Percentiles rank a stretch among this genome's conserved stretches.
Conservation (phyloP, 2,113 vertebrate species). For the Phoxinus phoxinus region DNA sequence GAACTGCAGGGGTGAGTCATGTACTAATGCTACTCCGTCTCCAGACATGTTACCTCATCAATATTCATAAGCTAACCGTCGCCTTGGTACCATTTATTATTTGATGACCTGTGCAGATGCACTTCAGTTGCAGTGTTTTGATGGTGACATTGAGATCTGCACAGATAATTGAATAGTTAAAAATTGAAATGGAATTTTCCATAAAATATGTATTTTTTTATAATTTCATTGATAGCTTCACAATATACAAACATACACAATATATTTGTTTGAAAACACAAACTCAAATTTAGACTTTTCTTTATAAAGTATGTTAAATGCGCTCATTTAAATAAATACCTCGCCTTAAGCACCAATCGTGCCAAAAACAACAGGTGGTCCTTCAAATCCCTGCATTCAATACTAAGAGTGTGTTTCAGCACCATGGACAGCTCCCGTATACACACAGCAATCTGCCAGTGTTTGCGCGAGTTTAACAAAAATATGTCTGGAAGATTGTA, state of each 20-base stretch:
- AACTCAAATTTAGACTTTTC: not conserved
- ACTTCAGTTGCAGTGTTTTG: not conserved
- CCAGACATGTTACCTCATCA: not conserved
- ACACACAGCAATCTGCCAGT: not conserved
- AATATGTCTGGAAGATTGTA: not conserved
- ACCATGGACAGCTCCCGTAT: not conserved
- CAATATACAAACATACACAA: too few species aligned
- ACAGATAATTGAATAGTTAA: too few species aligned
- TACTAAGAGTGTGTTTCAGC: not conserved
- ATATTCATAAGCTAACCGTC: not conserved
- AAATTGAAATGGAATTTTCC: too few species aligned
- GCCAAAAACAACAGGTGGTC: not conserved
- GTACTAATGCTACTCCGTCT: not conserved
- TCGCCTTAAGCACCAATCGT: not conserved
- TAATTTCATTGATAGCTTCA: too few species aligned
- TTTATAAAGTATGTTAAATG: not conserved
- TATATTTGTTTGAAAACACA: not conserved
- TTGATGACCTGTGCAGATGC: not conserved
- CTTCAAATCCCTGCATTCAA: not conserved
- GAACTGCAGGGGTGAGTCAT: conserved; percentile 92
- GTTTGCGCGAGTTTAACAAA: not conserved
- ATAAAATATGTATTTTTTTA: too few species aligned
- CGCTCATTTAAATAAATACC: too few species aligned
- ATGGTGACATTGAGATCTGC: not conserved
- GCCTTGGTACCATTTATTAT: not conserved